Evolutionary conservation across 2,113 vertebrate genomes (phyloP), one percentile per base, ranked within the genome.

Genomic region (Artemisiospiza belli): DNA sequence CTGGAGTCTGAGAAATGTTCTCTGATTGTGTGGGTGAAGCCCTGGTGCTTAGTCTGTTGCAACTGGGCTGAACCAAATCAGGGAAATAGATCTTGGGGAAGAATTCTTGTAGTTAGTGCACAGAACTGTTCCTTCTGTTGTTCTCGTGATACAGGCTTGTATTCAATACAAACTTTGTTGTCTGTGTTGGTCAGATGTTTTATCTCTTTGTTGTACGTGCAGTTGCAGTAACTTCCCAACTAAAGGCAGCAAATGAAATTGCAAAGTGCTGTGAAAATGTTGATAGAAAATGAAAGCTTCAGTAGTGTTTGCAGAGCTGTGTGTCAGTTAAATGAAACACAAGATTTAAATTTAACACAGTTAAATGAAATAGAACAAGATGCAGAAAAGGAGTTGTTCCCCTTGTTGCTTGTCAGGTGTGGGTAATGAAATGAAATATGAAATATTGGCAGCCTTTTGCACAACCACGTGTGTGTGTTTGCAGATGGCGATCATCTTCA

Each of bases 401-500:
- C n/a, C 33, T 87, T 27, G 8, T 23, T 77, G 35, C 35, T 85
- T n/a, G 43, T 64, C 76, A 72, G 35, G 41, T 55, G 23, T 80
- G 59, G 44, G 41, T 78, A 72, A n/a, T n/a, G n/a, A n/a, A n/a
- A n/a, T n/a, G n/a, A n/a, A 81, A 19, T 9, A 7, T 58, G 46
- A 75, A 74, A 75, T 82, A 24, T 12, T 87, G 61, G 69, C 58
- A 66, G 79, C 27, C 24, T 75, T 51, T 63, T 59, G 52, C 66
- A 57, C 47, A 83, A 5, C 76, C 51, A 1, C 72, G 35, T 89
- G 19, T 87, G 12, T 11, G 1, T 93, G 23, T 75, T 95, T 94
- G 27, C 97, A 99, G 99, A 99, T 99, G 99, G 98, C 99, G 21
- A 99, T 99, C 58, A 99, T 99, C 96, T 99, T 99, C 97, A 99